These are phyloP conservation scores for Tillus elongatus DNA, from an alignment of 2,888 invertebrate genomes.

Conservation along the genomic window DNA sequence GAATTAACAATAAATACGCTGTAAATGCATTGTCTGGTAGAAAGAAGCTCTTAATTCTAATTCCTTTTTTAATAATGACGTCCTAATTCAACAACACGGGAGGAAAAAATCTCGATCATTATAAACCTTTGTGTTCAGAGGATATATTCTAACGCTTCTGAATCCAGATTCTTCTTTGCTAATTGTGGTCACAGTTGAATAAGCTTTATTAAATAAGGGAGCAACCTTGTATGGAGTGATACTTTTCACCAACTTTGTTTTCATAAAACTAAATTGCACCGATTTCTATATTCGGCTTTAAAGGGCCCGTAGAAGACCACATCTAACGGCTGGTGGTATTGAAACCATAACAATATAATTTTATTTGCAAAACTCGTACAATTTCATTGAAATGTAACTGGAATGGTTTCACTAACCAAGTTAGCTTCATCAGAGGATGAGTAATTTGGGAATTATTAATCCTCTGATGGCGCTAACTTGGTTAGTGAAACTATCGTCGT, in stretches of 20 bases:
- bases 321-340: constrained; percentile 8
- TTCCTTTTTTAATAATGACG: no score
- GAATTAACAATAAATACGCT: no score
- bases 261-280: constrained; percentile 11
- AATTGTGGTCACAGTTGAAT: constrained; percentile 10
- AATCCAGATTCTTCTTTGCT: constrained; percentile 9
- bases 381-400: constrained; percentile 7
- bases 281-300: constrained; percentile 7
- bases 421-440: constrained; percentile 11
- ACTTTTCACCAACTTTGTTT: constrained; percentile 7
- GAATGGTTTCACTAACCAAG: constrained; percentile 10
- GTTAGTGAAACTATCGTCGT: no score
- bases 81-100: neutral
- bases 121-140: neutral
- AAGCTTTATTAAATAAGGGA: constrained; percentile 10
- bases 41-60: no score
- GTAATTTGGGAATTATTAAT: constrained; percentile 12
- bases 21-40: no score
- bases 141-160: neutral
- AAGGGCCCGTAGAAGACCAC: constrained; percentile 10
- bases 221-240: constrained; percentile 12
- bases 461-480: no score
- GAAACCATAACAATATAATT: constrained; percentile 12
- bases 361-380: constrained; percentile 22
- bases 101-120: constrained; percentile 4